Base-by-base conservation (phyloP, 2,888 invertebrate species). In the Empis stercorea region DNA sequence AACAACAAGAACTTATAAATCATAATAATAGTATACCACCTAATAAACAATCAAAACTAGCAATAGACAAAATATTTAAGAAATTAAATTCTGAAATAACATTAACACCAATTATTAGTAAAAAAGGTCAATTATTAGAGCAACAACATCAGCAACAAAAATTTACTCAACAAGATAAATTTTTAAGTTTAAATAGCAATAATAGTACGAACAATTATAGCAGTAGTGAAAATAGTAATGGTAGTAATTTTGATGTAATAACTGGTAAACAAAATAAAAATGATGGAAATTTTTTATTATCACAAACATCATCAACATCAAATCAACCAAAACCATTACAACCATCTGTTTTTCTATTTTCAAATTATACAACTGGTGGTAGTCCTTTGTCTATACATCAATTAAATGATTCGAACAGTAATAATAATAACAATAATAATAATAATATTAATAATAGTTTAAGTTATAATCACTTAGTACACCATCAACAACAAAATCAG, bases 271-370 rank as follows among this genome's bases (percentile, higher is more conserved):
- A 39, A 41, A 48, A 46, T 38, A 50, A 44, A 43, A 52, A 50
- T 47, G 57, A 54, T 47, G 56, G 54, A 3, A 56, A 56, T 40
- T 53, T 56, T 27, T 44, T 57, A 14, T 15, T 56, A 15, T 55
- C 57, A 10, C 53, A 55, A 43, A 46, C 45, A 10, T 48, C 47
- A 41, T 55, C 51, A 13, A 51, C 57, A n/a, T n/a, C n/a, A 39
- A 58, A 52, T 20, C 55, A 58, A 16, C 52, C 60, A 7, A 65
- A 64, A 43, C 62, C 68, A 5, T 54, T 66, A 37, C 63, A 64
- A 44, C 62, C 66, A 44, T 67, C 68, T 13, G 61, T 67, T 27
- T 65, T 64, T 51, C 63, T 67, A 51, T 62, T 63, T 54, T 64
- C 68, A 27, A 66, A 66, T 51, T 64, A 63, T 47, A 59, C 64